A percentile compares a stretch with the other conserved stretches of the same genome.
These are phyloP conservation scores for Beris morrisii DNA, from an alignment of 2,888 invertebrate genomes.

Conservation along the genomic window DNA sequence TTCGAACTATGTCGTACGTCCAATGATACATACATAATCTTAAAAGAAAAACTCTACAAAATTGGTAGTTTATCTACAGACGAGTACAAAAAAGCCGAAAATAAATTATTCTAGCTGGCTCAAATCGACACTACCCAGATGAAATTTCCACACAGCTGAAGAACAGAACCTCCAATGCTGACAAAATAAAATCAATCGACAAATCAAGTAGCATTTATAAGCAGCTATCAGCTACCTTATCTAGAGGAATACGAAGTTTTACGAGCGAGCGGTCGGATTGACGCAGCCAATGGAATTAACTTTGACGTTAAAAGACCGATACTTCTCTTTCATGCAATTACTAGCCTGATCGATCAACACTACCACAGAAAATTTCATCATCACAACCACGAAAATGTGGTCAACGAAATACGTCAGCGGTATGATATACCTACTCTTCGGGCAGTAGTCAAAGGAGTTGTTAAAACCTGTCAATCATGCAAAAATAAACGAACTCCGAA, in stretches of 20 bases:
- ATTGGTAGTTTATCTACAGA: too few relatives aligned
- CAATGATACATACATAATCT: too few relatives aligned
- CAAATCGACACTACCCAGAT: too few relatives aligned
- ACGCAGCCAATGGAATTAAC: not conserved
- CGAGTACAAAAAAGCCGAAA: too few relatives aligned
- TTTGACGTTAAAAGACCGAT: not conserved
- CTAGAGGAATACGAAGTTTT: slow-evolving; percentile 1
- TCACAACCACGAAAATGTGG: not conserved
- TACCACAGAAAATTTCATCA: not conserved
- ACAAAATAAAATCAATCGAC: too few relatives aligned
- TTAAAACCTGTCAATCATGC: not conserved
- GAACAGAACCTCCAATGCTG: too few relatives aligned
- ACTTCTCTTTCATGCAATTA: not conserved
- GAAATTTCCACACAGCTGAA: too few relatives aligned
- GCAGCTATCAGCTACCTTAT: too few relatives aligned
- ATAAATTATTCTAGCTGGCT: too few relatives aligned
- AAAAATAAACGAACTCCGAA: not conserved
- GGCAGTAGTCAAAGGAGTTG: not conserved
- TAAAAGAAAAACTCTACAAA: too few relatives aligned
- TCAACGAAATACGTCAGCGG: not conserved
- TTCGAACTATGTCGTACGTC: too few relatives aligned
- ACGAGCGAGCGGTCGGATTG: slow-evolving; percentile 3
- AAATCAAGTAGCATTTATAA: too few relatives aligned
- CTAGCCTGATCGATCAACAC: not conserved
- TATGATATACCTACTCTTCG: not conserved